Percentiles rank a stretch among this genome's conserved stretches.
phyloP scores from a whole-genome alignment of 2,113 vertebrate genomes.

The Tragelaphus buxtoni region DNA sequence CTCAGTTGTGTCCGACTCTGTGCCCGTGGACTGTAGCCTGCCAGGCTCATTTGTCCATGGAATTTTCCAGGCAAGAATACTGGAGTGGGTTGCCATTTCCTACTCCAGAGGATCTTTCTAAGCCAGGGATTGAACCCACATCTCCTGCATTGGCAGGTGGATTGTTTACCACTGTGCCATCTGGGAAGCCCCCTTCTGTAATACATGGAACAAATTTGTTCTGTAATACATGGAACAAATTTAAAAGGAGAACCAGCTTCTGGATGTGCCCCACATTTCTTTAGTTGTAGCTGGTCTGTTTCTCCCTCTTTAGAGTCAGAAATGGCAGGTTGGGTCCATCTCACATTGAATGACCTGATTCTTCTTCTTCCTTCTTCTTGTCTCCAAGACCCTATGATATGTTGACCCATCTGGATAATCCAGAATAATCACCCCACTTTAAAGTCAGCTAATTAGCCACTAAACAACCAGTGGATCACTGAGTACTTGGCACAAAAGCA shows the following conservation, averaged over 20 bases:
- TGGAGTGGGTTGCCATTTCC: not conserved
- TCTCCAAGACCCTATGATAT: not conserved
- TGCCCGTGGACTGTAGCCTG: not conserved
- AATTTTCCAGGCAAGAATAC: not conserved
- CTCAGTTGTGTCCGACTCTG: not conserved
- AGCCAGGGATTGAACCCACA: not conserved
- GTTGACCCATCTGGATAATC: not conserved
- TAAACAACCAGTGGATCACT: not conserved
- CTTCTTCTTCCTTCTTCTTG: not conserved
- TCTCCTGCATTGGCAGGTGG: not conserved
- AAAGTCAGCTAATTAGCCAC: not conserved
- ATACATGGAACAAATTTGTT: not conserved
- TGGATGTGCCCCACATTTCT: not conserved
- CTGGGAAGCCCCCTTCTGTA: not conserved
- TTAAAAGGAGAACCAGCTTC: not conserved
- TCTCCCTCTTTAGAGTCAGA: not conserved
- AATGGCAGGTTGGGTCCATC: not conserved
- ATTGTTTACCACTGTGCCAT: not conserved
- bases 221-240: not conserved
- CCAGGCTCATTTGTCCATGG: not conserved
- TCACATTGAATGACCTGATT: not conserved
- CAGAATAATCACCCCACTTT: not conserved
- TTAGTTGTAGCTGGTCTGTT: not conserved
- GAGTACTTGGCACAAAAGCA: not conserved
- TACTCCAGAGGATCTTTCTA: not conserved